These are phyloP conservation scores for Elephas maximus DNA, from an alignment of 2,113 vertebrate genomes.

Conservation along the genomic window DNA sequence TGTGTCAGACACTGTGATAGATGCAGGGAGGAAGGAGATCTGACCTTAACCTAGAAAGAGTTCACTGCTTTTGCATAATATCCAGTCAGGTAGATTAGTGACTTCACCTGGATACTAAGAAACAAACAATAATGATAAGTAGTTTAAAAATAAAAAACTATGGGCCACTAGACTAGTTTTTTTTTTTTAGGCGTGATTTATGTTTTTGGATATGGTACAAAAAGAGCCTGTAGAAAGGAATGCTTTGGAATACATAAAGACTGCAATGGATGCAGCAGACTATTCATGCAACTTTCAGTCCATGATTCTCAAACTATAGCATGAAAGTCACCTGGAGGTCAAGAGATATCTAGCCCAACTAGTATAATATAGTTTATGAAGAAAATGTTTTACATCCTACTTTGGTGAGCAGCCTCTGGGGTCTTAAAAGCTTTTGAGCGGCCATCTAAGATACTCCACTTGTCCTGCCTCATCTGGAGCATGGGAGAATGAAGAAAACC, in stretches of 20 bases:
- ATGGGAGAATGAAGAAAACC: too few species aligned
- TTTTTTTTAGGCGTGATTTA: neutral
- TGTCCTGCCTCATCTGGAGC: too few species aligned
- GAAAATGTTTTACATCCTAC: too few species aligned
- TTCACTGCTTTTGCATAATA: constrained; percentile 19
- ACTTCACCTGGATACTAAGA: neutral
- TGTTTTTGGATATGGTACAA: neutral
- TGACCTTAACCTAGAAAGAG: constrained; percentile 20
- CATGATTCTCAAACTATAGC: neutral
- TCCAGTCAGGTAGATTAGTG: too few species aligned
- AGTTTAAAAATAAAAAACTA: too few species aligned
- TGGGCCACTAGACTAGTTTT: neutral
- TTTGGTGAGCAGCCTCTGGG: neutral
- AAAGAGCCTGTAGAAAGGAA: neutral
- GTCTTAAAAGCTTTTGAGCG: too few species aligned
- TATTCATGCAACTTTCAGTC: neutral
- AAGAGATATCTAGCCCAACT: too few species aligned
- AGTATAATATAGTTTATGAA: too few species aligned
- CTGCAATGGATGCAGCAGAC: neutral
- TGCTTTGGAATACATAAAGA: neutral
- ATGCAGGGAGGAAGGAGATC: constrained; percentile 7
- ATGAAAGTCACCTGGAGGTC: neutral
- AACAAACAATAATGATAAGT: neutral
- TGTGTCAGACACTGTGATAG: neutral
- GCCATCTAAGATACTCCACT: too few species aligned